Conservation (phyloP, 2,113 vertebrate species). For the Coptodon rendalli region DNA sequence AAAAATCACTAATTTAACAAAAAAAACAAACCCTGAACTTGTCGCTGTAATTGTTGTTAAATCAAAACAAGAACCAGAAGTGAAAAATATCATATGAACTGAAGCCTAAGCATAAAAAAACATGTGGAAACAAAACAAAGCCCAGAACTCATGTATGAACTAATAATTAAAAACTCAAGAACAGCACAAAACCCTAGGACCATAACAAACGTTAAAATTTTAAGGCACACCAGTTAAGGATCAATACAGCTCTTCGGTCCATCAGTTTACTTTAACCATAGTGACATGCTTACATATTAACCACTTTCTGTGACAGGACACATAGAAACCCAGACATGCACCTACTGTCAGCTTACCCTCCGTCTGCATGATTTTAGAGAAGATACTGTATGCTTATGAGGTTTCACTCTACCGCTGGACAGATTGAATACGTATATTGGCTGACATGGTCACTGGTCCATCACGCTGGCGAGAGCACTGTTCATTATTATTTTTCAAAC, state of each 20-base stretch:
- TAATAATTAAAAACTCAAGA: neutral
- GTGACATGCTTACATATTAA: neutral
- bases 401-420: neutral
- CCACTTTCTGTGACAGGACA: neutral
- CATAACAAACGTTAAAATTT: neutral
- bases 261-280: neutral
- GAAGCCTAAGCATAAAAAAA: neutral
- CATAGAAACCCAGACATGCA: neutral
- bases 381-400: neutral
- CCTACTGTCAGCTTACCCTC: neutral
- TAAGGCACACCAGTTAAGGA: neutral
- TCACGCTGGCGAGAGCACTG: neutral
- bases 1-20: neutral
- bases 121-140: neutral
- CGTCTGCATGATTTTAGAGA: neutral
- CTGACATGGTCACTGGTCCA: neutral
- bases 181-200: neutral
- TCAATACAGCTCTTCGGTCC: neutral
- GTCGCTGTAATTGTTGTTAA: neutral
- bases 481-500: neutral
- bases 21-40: fast-evolving
- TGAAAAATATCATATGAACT: neutral
- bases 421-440: neutral
- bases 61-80: neutral
- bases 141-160: neutral